phyloP scores from a whole-genome alignment of 1,140 invertebrate genomes.

The Aplysia californica region DNA sequence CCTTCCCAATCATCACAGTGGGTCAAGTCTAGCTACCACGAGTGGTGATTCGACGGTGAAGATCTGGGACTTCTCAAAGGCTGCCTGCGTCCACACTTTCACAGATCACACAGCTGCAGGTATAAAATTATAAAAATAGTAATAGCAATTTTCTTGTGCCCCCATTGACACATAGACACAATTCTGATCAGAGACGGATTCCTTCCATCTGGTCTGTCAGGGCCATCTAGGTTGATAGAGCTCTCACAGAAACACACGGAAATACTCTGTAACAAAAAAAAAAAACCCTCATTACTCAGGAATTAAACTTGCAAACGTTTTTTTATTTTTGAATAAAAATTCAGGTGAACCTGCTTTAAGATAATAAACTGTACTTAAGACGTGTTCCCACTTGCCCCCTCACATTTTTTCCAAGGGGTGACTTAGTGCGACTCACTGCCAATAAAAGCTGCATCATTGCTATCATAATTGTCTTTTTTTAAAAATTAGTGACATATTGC shows the following conservation, averaged over 20 bases:
- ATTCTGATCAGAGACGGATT: not conserved
- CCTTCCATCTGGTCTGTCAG: not conserved
- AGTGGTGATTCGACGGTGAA: conserved; percentile 68
- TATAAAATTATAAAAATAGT: too few relatives aligned
- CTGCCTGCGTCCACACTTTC: conserved; percentile 67
- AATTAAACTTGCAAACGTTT: not conserved
- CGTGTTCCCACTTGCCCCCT: too few relatives aligned
- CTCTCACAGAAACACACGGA: not conserved
- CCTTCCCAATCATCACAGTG: conserved; percentile 44
- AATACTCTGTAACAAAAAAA: not conserved
- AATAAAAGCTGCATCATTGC: too few relatives aligned
- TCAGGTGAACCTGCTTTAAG: not conserved
- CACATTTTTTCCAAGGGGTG: too few relatives aligned
- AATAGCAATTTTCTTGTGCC: too few relatives aligned
- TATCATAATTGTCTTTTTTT: too few relatives aligned
- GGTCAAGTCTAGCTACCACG: conserved; percentile 60
- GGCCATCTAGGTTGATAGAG: not conserved
- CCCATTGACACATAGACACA: too few relatives aligned
- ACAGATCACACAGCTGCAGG: conserved; percentile 65
- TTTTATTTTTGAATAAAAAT: not conserved
- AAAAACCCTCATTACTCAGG: not conserved
- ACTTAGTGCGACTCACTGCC: too few relatives aligned
- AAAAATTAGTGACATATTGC: too few relatives aligned
- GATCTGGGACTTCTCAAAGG: conserved; percentile 67
- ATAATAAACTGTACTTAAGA: too few relatives aligned